phyloP scores from a whole-genome alignment of 37 sponge, comb jelly and placozoan genomes.

The Cladorhizidae sp. region DNA sequence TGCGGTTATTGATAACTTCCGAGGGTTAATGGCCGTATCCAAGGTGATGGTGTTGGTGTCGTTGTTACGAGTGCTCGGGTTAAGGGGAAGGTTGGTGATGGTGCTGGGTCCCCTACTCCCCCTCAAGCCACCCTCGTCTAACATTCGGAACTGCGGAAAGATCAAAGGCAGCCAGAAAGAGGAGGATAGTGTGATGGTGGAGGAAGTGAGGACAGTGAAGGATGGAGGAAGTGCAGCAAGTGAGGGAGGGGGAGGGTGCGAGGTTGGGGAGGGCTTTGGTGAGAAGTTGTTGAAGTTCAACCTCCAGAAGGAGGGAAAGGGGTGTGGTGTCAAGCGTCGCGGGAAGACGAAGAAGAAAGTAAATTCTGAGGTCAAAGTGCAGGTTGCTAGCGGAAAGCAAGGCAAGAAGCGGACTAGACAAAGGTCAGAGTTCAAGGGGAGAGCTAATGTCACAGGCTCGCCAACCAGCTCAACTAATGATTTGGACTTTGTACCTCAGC shows the following conservation, averaged over 20 bases:
- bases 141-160: background rate
- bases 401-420: too few species aligned
- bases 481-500: background rate
- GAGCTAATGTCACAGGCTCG: too few species aligned
- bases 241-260: background rate
- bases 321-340: background rate
- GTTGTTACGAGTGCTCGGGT: constrained; percentile 27
- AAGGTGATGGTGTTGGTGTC: constrained; percentile 41
- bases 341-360: background rate
- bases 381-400: background rate
- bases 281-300: background rate
- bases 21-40: constrained; percentile 30
- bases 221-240: constrained; percentile 15
- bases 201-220: constrained; percentile 22
- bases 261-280: background rate
- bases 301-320: background rate
- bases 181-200: background rate
- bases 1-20: background rate
- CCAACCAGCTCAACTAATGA: background rate
- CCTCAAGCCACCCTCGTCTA: background rate
- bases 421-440: too few species aligned
- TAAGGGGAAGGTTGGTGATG: constrained; percentile 41
- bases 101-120: constrained; percentile 42
- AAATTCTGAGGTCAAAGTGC: background rate
- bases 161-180: background rate